Evolutionary conservation across 2,888 invertebrate genomes (phyloP).

Genomic region (Choreutis nemorana): DNA sequence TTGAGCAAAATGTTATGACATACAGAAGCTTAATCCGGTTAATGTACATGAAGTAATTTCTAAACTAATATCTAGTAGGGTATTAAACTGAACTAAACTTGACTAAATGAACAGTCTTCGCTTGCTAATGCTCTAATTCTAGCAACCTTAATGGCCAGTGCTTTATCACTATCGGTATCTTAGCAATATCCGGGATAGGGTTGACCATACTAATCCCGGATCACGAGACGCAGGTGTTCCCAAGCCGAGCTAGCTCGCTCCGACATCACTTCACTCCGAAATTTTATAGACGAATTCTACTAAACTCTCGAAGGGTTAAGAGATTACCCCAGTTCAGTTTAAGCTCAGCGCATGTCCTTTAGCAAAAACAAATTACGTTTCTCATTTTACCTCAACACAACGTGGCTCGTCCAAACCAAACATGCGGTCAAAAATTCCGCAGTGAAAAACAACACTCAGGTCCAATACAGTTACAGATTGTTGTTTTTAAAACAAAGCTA

Average conservation of each 20-base stretch:
- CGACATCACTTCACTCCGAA: conserved; percentile 32
- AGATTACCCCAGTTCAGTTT: too few species aligned
- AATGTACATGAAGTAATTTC: too few species aligned
- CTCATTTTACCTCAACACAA: background rate
- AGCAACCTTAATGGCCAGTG: conserved; percentile 33
- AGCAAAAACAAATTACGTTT: too few species aligned
- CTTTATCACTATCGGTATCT: conserved; percentile 42
- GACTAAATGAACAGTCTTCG: too few species aligned
- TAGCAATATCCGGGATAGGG: conserved; percentile 28
- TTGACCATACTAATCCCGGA: conserved; percentile 30
- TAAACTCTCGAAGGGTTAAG: conserved; percentile 15
- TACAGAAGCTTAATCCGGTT: too few species aligned
- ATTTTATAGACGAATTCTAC: conserved; percentile 21
- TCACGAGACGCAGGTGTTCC: conserved; percentile 36
- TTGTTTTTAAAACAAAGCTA: too few species aligned
- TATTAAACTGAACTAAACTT: too few species aligned
- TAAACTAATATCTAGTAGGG: too few species aligned
- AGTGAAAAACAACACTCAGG: conserved; percentile 11
- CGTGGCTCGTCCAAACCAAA: conserved; percentile 1
- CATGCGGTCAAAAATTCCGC: conserved; percentile 1
- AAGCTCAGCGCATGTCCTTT: too few species aligned
- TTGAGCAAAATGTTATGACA: too few species aligned
- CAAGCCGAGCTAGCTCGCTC: conserved; percentile 21
- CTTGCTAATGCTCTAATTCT: conserved; percentile 27
- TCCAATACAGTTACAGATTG: too few species aligned